Evolutionary conservation across 1,140 invertebrate genomes (phyloP).

Genomic region (Theocolax elegans): DNA sequence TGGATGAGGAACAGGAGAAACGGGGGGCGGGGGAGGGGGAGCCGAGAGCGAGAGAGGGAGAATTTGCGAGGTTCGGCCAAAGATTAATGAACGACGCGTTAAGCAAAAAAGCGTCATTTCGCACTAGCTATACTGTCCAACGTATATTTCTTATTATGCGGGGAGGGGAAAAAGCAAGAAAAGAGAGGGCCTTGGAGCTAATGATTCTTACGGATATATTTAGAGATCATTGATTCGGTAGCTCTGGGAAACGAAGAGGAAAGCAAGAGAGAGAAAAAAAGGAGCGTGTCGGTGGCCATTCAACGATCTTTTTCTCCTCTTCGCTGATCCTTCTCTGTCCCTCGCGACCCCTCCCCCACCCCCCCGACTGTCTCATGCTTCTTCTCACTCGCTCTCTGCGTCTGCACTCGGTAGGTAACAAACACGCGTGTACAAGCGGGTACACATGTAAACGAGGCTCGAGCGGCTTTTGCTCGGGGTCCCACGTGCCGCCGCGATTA

Average conservation of each 20-base stretch:
- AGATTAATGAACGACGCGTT: constrained; percentile 49
- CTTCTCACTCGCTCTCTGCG: constrained; percentile 30
- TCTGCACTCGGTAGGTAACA: constrained; percentile 17
- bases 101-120: constrained; percentile 29
- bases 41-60: background rate
- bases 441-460: constrained; percentile 41
- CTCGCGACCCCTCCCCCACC: background rate
- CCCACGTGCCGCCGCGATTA: constrained; percentile 51
- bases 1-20: background rate
- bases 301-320: too few species aligned
- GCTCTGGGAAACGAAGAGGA: background rate
- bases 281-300: constrained; percentile 45
- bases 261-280: constrained; percentile 15
- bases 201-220: constrained; percentile 16
- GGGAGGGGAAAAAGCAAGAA: background rate
- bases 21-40: constrained; percentile 7
- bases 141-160: constrained; percentile 1
- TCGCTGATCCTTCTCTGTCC: too few species aligned
- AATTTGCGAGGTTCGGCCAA: constrained; percentile 39
- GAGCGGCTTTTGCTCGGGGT: constrained; percentile 46
- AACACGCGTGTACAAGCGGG: constrained; percentile 45
- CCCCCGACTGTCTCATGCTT: background rate
- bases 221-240: background rate
- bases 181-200: background rate
- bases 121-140: background rate